A percentile compares a stretch with the other conserved stretches of the same genome.
phyloP scores from a whole-genome alignment of 2,797 vertebrate species.

The Clarias pachynema region DNA sequence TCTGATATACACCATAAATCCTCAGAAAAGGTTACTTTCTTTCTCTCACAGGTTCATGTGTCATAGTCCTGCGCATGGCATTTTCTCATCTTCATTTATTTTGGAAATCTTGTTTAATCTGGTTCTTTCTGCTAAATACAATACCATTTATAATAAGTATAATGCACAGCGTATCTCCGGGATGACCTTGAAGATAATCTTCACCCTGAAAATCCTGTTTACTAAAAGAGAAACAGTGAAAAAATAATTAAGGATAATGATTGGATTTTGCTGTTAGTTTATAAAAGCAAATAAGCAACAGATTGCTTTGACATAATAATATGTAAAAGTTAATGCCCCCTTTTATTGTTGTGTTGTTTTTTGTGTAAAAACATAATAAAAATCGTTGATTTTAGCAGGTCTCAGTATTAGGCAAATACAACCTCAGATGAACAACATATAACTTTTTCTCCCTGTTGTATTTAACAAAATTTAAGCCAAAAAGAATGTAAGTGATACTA shows the following conservation, averaged over 20 bases:
- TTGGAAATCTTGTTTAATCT: neutral
- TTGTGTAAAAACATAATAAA: too few species aligned
- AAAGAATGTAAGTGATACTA: too few species aligned
- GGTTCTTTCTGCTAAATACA: neutral
- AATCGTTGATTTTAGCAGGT: too few species aligned
- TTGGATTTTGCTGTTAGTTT: neutral
- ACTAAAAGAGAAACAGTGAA: neutral
- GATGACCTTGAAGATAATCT: neutral
- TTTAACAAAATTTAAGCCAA: too few species aligned
- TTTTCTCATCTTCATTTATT: constrained; percentile 23
- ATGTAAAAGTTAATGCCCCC: too few species aligned
- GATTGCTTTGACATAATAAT: neutral
- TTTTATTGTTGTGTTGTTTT: too few species aligned
- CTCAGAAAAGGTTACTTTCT: neutral
- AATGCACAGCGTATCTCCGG: neutral
- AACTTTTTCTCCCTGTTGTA: too few species aligned
- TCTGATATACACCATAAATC: constrained; percentile 11
- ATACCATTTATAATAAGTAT: neutral
- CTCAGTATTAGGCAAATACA: too few species aligned
- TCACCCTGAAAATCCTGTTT: neutral
- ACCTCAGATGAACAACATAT: too few species aligned
- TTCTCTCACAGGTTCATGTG: neutral
- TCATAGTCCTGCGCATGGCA: neutral
- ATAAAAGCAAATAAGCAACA: neutral
- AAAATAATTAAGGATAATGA: neutral